Percentiles rank a stretch among this genome's conserved stretches.
Conservation (phyloP, 1,140 invertebrate genomes). For the Neodiprion lecontei region DNA sequence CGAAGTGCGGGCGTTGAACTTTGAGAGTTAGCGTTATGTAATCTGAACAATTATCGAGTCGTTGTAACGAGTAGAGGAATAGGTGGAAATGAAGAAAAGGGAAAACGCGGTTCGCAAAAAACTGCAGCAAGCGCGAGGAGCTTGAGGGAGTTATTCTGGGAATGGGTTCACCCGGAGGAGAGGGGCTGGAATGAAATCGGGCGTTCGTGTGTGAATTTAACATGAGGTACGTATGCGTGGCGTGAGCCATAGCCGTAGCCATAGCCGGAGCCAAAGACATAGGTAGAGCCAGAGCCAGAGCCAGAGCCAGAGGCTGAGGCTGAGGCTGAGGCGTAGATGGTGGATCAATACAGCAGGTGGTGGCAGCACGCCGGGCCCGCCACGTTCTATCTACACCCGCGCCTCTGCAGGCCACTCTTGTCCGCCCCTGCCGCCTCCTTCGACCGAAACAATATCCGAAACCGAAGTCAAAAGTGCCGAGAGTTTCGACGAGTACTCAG, state of each 20-base stretch:
- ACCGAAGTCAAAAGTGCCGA: not conserved
- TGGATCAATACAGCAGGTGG: constrained; percentile 59
- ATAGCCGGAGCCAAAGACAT: not conserved
- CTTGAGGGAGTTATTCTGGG: not conserved
- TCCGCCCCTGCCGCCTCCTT: not conserved
- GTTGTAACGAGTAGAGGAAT: too few relatives aligned
- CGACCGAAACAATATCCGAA: not conserved
- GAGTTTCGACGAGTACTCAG: not conserved
- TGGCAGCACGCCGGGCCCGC: constrained; percentile 55
- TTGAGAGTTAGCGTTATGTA: too few relatives aligned
- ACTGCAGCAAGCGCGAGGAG: not conserved
- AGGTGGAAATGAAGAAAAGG: too few relatives aligned
- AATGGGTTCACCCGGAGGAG: not conserved
- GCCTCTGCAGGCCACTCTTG: constrained; percentile 8
- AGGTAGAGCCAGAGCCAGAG: not conserved
- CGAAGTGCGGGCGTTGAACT: too few relatives aligned
- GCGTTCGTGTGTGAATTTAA: constrained; percentile 22
- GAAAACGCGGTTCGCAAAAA: not conserved
- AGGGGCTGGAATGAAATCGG: not conserved
- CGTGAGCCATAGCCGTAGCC: not conserved
- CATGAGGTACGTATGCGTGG: not conserved
- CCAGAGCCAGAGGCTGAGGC: constrained; percentile 24
- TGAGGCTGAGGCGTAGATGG: constrained; percentile 44
- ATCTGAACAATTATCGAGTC: too few relatives aligned
- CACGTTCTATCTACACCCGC: constrained; percentile 23